These are phyloP conservation scores for Lophius americanus DNA, from an alignment of 2,797 vertebrate species.

Conservation along the genomic window DNA sequence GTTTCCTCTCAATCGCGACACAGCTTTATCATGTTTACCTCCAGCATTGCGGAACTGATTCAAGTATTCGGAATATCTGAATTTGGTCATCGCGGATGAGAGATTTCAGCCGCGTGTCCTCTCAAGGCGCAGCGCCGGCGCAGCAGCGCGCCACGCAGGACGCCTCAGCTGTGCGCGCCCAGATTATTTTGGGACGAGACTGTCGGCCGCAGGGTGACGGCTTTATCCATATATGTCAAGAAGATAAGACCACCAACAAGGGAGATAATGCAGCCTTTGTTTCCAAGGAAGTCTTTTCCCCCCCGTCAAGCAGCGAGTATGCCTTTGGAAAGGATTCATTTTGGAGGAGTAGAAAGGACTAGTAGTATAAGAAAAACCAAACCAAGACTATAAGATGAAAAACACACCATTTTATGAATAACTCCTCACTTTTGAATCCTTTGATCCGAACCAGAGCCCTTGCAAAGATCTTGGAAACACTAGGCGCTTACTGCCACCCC, in stretches of 20 bases:
- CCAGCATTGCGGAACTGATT: conserved; percentile 88
- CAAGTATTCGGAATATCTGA: conserved; percentile 93
- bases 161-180: conserved; percentile 88
- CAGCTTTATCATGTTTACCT: conserved; percentile 43
- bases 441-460: not conserved
- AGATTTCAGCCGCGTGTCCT: conserved; percentile 19
- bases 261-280: conserved; percentile 40
- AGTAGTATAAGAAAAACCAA: not conserved
- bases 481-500: not conserved
- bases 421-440: conserved; percentile 1
- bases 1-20: conserved; percentile 47
- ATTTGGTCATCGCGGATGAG: conserved; percentile 85
- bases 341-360: not conserved
- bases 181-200: conserved; percentile 94
- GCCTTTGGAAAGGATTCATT: not conserved
- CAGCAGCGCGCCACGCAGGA: conserved; percentile 40
- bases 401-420: not conserved
- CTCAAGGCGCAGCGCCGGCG: conserved; percentile 4
- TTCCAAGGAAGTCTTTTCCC: conserved; percentile 4
- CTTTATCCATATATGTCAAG: conserved; percentile 92
- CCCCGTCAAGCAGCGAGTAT: conserved; percentile 14
- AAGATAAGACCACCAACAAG: conserved; percentile 58
- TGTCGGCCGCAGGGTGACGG: conserved; percentile 81
- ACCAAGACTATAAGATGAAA: not conserved
- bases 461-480: not conserved